Evolutionary conservation across 2,113 vertebrate species (phyloP).

Genomic region (Gymnorhina tibicen): DNA sequence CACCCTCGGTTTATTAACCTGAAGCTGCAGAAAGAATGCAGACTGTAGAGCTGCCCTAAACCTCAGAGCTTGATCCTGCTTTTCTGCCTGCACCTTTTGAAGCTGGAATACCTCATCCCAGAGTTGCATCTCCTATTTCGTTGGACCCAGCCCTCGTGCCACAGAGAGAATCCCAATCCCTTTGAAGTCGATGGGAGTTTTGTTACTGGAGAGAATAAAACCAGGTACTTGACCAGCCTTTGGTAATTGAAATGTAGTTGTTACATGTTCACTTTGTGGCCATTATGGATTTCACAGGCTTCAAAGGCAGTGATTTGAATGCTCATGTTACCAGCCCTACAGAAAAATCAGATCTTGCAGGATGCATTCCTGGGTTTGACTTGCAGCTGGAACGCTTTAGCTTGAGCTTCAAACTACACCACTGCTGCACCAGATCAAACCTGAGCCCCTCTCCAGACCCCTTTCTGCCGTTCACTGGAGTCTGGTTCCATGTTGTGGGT

Average conservation of each 20-base stretch:
- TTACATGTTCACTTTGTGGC: constrained; percentile 22
- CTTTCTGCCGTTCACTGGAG: background rate
- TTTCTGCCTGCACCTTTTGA: background rate
- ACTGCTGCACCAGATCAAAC: constrained; percentile 12
- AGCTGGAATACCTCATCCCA: background rate
- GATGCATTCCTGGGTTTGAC: constrained; percentile 31
- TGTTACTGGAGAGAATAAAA: constrained; percentile 22
- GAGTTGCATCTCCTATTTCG: background rate
- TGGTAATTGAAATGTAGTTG: constrained; percentile 46
- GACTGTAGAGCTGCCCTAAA: background rate
- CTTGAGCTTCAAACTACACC: background rate
- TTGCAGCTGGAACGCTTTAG: constrained; percentile 48
- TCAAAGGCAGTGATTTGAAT: constrained; percentile 46
- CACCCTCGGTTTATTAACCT: background rate
- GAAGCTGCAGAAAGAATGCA: background rate
- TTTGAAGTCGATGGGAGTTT: constrained; percentile 40
- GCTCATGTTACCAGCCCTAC: constrained; percentile 36
- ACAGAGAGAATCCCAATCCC: background rate
- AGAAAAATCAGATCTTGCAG: constrained; percentile 25
- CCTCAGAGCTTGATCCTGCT: background rate
- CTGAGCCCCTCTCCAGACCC: constrained; percentile 23
- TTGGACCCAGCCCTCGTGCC: background rate
- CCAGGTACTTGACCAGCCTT: constrained; percentile 39
- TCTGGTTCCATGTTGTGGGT: constrained; percentile 6
- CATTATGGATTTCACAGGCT: constrained; percentile 46